Base-by-base conservation (phyloP, 2,888 invertebrate species). In the Operophtera brumata region DNA sequence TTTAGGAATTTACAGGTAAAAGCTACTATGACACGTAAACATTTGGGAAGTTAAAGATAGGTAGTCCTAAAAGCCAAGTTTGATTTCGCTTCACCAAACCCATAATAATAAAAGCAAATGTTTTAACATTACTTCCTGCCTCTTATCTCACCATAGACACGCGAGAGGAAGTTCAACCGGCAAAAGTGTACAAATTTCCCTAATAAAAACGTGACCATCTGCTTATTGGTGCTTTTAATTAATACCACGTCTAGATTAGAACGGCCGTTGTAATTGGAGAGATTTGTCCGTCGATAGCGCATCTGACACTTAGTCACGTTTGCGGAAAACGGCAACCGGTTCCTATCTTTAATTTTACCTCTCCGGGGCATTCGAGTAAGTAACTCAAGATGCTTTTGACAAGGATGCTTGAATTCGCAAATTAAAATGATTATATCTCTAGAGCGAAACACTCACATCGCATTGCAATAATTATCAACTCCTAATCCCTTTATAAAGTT, bases 221-320 rank as follows among this genome's bases (percentile, higher is more conserved):
- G 54, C 61, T 61, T 59, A 58, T 59, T 62, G 61, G 65, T 65
- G 44, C 62, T 65, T 62, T 59, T 58, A 62, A 59, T 62, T 62
- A 65, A 64, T 64, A 59, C 61, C 59, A 59, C 61, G 61, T 61
- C 56, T 57, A 61, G 65, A 65, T 65, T 64, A 65, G 56, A 65
- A 59, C 54, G 54, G 51, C 59, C 54, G 59, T 61, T 62, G 68
- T 66, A 71, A 69, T 69, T 70, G 68, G 63, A 68, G 66, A 69
- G 69, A 70, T 73, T 64, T 57, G 62, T 58, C 54, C 67, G 54
- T 61, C 61, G 71, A 73, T 73, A 70, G 57, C 48, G 59, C 58
- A 56, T 55, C 59, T 55, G 63, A 57, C 67, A 69, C 73, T 73
- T 61, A 47, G 63, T 66, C 71, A 73, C 73, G 73, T 68, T 66